Percentiles rank a stretch among this genome's conserved stretches.
Conservation (phyloP, 2,888 invertebrate genomes). For the Drosophila prostipennis region DNA sequence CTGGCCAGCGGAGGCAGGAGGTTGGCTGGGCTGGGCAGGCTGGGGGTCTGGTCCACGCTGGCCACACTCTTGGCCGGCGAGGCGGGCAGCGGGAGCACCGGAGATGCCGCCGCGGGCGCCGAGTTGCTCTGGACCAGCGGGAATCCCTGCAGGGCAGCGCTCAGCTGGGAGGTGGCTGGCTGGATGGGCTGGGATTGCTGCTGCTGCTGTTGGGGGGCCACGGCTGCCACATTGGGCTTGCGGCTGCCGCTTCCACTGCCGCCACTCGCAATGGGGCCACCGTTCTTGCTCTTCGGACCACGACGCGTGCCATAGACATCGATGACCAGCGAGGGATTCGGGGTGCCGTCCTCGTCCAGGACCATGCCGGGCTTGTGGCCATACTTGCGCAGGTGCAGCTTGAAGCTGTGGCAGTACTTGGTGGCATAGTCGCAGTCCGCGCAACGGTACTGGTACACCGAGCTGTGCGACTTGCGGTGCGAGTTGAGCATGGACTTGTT, state of each 20-base stretch:
- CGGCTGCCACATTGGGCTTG: slow-evolving; percentile 40
- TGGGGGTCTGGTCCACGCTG: slow-evolving; percentile 58
- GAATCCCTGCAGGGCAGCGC: slow-evolving; percentile 80
- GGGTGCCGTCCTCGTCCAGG: slow-evolving; percentile 93
- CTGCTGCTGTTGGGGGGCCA: slow-evolving; percentile 47
- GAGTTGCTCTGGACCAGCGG: slow-evolving; percentile 46
- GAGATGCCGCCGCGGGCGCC: slow-evolving; percentile 29
- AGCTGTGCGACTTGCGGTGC: slow-evolving; percentile 97
- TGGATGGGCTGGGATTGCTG: slow-evolving; percentile 21
- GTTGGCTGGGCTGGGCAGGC: slow-evolving; percentile 54
- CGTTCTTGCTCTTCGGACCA: slow-evolving; percentile 89
- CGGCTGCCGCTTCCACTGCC: slow-evolving; percentile 30
- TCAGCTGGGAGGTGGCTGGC: slow-evolving; percentile 71
- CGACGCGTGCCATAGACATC: slow-evolving; percentile 96
- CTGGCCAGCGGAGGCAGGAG: slow-evolving; percentile 81
- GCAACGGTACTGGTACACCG: slow-evolving; percentile 96
- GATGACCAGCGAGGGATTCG: slow-evolving; percentile 94
- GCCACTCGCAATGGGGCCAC: slow-evolving; percentile 47
- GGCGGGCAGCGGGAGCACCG: slow-evolving; percentile 59
- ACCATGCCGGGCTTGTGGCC: slow-evolving; percentile 96
- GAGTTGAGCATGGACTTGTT: slow-evolving; percentile 99
- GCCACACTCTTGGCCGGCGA: slow-evolving; percentile 77
- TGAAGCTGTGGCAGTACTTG: slow-evolving; percentile 98
- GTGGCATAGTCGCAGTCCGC: slow-evolving; percentile 97
- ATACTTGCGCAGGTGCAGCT: slow-evolving; percentile 96